Evolutionary conservation across 2,888 invertebrate genomes (phyloP).

Genomic region (Athetis lepigone): DNA sequence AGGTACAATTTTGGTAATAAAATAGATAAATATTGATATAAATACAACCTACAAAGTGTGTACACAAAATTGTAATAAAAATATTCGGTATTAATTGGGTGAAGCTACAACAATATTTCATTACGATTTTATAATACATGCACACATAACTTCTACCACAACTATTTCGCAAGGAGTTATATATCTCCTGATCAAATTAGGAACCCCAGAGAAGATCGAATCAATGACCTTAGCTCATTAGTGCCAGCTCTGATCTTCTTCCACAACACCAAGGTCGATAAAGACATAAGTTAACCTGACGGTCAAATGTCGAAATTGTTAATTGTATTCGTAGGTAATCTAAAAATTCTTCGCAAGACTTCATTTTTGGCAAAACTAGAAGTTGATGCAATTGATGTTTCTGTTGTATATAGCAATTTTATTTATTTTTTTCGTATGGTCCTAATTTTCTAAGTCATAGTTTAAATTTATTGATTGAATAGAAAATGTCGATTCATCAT

Average conservation of each 20-base stretch:
- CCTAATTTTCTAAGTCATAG: too few species aligned
- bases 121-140: too few species aligned
- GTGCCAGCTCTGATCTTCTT: constrained; percentile 28
- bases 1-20: too few species aligned
- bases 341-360: background rate
- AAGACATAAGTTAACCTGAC: constrained; percentile 11
- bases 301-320: constrained; percentile 19
- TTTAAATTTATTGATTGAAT: too few species aligned
- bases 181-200: constrained; percentile 17
- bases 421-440: too few species aligned
- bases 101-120: too few species aligned
- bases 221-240: constrained; percentile 36
- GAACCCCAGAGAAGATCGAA: constrained; percentile 26
- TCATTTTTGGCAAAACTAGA: background rate
- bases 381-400: background rate
- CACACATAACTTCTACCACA: background rate
- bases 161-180: background rate
- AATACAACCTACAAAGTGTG: too few species aligned
- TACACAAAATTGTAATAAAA: too few species aligned
- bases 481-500: too few species aligned
- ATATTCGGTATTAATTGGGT: too few species aligned
- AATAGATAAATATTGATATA: too few species aligned
- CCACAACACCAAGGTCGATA: constrained; percentile 27
- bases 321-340: constrained; percentile 6
- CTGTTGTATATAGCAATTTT: background rate